Conservation (phyloP, 2,888 invertebrate species). For the Lasioglossum pauxillum region DNA sequence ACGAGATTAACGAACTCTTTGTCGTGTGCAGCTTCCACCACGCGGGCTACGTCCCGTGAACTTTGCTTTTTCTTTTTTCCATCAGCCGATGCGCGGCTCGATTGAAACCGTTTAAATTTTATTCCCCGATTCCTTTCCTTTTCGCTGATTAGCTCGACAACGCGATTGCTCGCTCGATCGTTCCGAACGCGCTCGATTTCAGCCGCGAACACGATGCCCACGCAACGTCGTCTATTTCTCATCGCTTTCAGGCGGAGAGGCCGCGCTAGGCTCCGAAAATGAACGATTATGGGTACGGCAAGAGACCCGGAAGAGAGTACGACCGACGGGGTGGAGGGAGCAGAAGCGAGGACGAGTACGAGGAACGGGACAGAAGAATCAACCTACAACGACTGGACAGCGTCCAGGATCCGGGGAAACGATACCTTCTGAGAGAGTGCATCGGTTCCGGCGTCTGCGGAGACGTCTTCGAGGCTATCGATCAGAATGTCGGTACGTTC, state of each 20-base stretch:
- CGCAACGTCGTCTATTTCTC: not conserved
- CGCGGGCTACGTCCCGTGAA: not conserved
- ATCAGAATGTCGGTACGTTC: slow-evolving; percentile 87
- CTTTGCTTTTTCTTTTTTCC: not conserved
- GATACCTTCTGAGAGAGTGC: slow-evolving; percentile 89
- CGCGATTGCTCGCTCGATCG: not conserved
- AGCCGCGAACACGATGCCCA: not conserved
- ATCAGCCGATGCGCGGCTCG: not conserved
- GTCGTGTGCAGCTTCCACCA: slow-evolving; percentile 7
- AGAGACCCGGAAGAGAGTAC: slow-evolving; percentile 55
- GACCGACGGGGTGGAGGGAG: slow-evolving; percentile 51
- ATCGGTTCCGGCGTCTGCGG: slow-evolving; percentile 92
- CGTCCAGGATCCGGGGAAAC: slow-evolving; percentile 91
- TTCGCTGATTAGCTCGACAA: not conserved
- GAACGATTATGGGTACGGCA: slow-evolving; percentile 73
- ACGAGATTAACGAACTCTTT: slow-evolving; percentile 57
- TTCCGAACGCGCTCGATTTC: not conserved
- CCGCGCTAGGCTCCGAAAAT: slow-evolving; percentile 40
- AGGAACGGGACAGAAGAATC: slow-evolving; percentile 32
- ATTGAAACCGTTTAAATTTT: slow-evolving; percentile 47
- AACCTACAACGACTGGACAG: slow-evolving; percentile 85
- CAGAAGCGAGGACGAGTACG: slow-evolving; percentile 56
- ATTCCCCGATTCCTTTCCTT: not conserved
- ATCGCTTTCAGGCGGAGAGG: slow-evolving; percentile 6
- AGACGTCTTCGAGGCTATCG: slow-evolving; percentile 90